phyloP scores from a whole-genome alignment of 64 coral and sea anemone genomes.

The Actinia equina region DNA sequence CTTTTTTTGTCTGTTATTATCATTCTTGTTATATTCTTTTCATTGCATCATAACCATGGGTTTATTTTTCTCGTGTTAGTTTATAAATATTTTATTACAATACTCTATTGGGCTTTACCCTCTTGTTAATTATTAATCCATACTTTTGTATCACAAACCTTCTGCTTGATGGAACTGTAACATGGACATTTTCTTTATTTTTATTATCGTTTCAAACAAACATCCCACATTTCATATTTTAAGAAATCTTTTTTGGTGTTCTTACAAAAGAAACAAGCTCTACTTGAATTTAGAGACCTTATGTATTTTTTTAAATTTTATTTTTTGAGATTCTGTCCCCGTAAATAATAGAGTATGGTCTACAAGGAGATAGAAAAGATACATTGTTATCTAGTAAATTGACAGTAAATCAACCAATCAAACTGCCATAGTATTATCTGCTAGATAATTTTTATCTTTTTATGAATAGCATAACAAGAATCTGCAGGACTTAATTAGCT shows the following conservation, averaged over 20 bases:
- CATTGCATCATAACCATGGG: background rate
- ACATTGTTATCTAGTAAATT: constrained; percentile 23
- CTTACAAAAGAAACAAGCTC: background rate
- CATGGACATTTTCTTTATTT: background rate
- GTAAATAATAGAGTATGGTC: constrained; percentile 15
- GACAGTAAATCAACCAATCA: constrained; percentile 26
- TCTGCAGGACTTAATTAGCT: constrained; percentile 41
- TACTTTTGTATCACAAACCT: background rate
- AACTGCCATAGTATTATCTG: background rate
- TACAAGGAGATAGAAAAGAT: constrained; percentile 1
- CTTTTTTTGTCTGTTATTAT: background rate
- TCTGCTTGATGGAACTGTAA: background rate
- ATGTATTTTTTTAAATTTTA: background rate
- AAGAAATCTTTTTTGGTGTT: background rate
- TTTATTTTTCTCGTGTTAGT: background rate
- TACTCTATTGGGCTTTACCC: background rate
- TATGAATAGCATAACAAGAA: constrained; percentile 45
- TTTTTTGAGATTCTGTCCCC: background rate
- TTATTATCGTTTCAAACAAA: background rate
- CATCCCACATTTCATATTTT: background rate
- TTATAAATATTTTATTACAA: background rate
- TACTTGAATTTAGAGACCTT: constrained; percentile 2
- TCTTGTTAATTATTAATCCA: background rate
- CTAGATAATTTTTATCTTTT: constrained; percentile 37
- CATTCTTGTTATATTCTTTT: background rate